A percentile compares a stretch with the other conserved stretches of the same genome.
phyloP scores from a whole-genome alignment of 2,113 vertebrate species.

The Menidia beryllina region DNA sequence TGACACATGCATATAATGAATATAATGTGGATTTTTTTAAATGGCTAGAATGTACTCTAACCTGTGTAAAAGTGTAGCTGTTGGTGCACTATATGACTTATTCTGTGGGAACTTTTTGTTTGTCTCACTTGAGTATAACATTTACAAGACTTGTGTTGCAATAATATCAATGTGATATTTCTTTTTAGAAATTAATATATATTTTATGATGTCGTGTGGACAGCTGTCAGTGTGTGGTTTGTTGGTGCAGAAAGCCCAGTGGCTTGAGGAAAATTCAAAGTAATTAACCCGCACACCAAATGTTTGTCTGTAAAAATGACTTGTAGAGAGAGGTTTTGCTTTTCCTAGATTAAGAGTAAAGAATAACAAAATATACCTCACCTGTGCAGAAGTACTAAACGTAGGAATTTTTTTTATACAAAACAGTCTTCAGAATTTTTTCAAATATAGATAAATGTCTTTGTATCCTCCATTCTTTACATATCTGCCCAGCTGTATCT shows the following conservation, averaged over 20 bases:
- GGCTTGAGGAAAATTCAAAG: no score
- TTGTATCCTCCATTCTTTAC: slow-evolving; percentile 61
- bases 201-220: not conserved
- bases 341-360: not conserved
- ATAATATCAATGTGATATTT: no score
- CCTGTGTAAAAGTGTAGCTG: not conserved
- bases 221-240: no score
- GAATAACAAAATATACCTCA: not conserved
- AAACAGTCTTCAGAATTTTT: slow-evolving; percentile 12
- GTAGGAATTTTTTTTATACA: no score
- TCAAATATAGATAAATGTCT: slow-evolving; percentile 21
- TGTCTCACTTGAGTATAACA: not conserved
- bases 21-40: no score
- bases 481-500: slow-evolving; percentile 79
- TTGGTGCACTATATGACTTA: not conserved
- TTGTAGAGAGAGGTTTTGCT: not conserved
- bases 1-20: no score
- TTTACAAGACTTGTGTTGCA: no score
- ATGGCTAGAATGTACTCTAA: not conserved
- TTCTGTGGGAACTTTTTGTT: not conserved
- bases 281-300: no score
- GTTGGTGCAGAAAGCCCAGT: no score
- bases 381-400: not conserved
- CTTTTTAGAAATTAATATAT: not conserved
- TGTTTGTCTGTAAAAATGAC: no score